These are phyloP conservation scores for Calliphora vomitoria DNA, from an alignment of 2,888 invertebrate genomes.

Conservation along the genomic window DNA sequence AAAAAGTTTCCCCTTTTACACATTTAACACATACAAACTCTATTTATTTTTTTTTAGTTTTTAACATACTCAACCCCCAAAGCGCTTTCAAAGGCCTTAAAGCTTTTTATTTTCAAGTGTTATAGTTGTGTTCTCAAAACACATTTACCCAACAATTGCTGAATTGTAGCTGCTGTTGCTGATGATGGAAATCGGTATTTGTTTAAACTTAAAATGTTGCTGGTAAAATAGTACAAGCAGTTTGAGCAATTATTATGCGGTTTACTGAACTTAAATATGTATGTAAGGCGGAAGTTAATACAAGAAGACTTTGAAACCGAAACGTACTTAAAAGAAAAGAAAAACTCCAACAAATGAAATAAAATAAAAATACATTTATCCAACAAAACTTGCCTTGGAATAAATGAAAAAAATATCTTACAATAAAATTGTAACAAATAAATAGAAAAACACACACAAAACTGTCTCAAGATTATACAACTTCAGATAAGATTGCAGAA, in stretches of 20 bases:
- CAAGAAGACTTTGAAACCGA: slow-evolving; percentile 4
- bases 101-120: slow-evolving; percentile 33
- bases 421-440: slow-evolving; percentile 50
- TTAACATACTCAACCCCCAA: background rate
- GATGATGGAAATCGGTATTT: slow-evolving; percentile 39
- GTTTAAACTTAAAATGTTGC: slow-evolving; percentile 49
- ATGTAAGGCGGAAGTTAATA: slow-evolving; percentile 74
- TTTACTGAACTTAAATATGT: slow-evolving; percentile 75
- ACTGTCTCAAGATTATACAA: slow-evolving; percentile 61
- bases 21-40: background rate
- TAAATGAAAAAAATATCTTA: slow-evolving; percentile 14
- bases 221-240: slow-evolving; percentile 35
- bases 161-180: background rate
- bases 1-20: background rate
- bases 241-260: slow-evolving; percentile 74
- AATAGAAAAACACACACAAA: slow-evolving; percentile 15
- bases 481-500: slow-evolving; percentile 37
- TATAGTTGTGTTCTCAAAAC: slow-evolving; percentile 46
- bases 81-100: slow-evolving; percentile 20
- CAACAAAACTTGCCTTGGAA: slow-evolving; percentile 43
- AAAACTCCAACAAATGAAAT: slow-evolving; percentile 24
- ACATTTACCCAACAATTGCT: slow-evolving; percentile 40
- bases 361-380: slow-evolving; percentile 9
- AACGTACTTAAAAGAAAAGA: slow-evolving; percentile 37
- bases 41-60: background rate